Conservation (phyloP, 1,140 invertebrate genomes). For the Diploscapter pachys region DNA sequence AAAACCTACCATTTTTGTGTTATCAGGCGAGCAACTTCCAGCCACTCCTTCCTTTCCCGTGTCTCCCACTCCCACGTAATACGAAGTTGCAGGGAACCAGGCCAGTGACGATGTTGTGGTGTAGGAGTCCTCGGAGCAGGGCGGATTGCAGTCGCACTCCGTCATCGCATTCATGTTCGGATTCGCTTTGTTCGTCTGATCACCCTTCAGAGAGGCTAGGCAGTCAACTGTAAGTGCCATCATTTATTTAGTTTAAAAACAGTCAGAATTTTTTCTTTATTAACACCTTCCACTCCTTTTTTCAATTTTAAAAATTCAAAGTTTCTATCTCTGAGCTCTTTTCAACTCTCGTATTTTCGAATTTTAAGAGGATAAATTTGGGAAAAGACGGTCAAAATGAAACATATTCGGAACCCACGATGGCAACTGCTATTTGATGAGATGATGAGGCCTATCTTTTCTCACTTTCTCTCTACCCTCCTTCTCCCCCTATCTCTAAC, state of each 20-base stretch:
- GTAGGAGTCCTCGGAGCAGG: constrained; percentile 20
- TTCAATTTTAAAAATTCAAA: too few relatives aligned
- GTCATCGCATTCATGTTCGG: constrained; percentile 14
- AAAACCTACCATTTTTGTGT: too few relatives aligned
- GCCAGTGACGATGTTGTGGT: constrained; percentile 14
- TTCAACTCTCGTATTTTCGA: too few relatives aligned
- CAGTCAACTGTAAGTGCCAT: constrained; percentile 21
- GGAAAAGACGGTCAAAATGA: too few relatives aligned
- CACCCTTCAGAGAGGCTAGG: constrained; percentile 16
- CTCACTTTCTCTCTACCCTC: too few relatives aligned
- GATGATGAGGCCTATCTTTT: too few relatives aligned
- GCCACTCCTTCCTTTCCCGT: background rate
- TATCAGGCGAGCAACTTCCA: background rate
- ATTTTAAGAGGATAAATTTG: too few relatives aligned
- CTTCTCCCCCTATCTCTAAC: too few relatives aligned
- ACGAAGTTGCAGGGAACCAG: constrained; percentile 15
- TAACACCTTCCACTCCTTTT: too few relatives aligned
- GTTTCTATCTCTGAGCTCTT: too few relatives aligned
- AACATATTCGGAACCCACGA: too few relatives aligned
- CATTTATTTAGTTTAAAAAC: background rate
- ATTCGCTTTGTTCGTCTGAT: constrained; percentile 15
- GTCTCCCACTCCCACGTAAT: constrained; percentile 12
- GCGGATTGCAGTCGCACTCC: constrained; percentile 19
- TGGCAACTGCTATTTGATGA: too few relatives aligned
- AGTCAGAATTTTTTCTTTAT: background rate